phyloP scores from a whole-genome alignment of 2,797 vertebrate genomes.

The Pipistrellus pygmaeus region DNA sequence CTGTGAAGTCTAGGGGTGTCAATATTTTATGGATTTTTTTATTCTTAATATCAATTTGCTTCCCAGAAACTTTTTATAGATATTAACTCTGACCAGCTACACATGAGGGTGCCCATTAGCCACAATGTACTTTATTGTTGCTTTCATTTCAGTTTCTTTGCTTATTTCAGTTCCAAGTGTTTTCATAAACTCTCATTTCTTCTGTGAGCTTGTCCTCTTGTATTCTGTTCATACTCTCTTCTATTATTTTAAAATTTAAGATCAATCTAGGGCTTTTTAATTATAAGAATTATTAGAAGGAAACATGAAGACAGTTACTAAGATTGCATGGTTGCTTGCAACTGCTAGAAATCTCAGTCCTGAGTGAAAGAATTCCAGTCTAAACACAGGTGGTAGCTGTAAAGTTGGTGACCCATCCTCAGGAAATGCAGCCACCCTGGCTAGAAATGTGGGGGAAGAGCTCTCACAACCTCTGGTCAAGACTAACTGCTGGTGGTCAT shows the following conservation, averaged over 20 bases:
- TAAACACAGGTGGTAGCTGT: neutral
- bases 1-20: neutral
- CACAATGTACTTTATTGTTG: accelerated
- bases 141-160: neutral
- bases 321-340: neutral
- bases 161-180: neutral
- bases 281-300: neutral
- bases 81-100: neutral
- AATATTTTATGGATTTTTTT: neutral
- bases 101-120: neutral
- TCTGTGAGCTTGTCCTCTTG: neutral
- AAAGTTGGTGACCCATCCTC: neutral
- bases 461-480: neutral
- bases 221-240: neutral
- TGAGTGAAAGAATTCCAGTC: neutral
- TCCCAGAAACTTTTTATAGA: neutral
- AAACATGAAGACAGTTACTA: neutral
- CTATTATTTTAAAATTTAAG: neutral
- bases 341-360: neutral
- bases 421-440: neutral
- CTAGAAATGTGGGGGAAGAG: neutral
- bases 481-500: neutral
- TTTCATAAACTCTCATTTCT: neutral
- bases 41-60: neutral
- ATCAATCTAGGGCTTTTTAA: neutral